Base-by-base conservation (phyloP, 2,888 invertebrate species). In the Strigamia crassipes region DNA sequence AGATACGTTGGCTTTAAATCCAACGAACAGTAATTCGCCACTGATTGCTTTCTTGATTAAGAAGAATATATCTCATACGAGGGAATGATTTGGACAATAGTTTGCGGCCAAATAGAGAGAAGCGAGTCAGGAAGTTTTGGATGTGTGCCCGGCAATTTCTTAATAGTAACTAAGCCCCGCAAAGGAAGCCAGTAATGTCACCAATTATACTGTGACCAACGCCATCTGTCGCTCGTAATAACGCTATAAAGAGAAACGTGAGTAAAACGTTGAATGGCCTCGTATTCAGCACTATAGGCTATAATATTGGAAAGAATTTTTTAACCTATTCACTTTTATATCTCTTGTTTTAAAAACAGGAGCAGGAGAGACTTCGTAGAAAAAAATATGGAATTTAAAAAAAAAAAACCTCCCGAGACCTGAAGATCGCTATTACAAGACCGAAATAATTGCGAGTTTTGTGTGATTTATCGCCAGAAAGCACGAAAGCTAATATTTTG, bases 111-210 rank as follows among this genome's bases (percentile, higher is more conserved):
- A 31, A 73, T 27, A 31, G 73, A 73, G 27, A 73, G 73, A 73
- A 73, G 27, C 73, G 27, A 73, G 73, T 73, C 73, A 73, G 73
- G 73, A 73, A 73, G 73, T 73, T 73, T 73, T 73, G 73, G 73
- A 73, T 31, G 73, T 73, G 73, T 73, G 73, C 73, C 73, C 73
- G 73, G 73, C 73, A 73, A 73, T 73, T 73, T 73, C 73, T 73
- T 73, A 73, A 73, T 73, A 73, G 73, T 73, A 73, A 73, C 73
- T 73, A 73, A 73, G 73, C 73, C 13, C 21, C 73, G 13, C 73
- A 73, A 73, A 73, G 73, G 73, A 73, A 73, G 73, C 73, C 31
- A 73, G 73, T 73, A 73, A 73, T 73, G 73, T 73, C 73, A 73
- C 73, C 73, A 73, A 73, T 73, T 73, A 73, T 73, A 73, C 73